These are phyloP conservation scores for Macaca fascicularis DNA, from an alignment of 2,113 vertebrate genomes.

Conservation along the genomic window T2T-MFA8v1.1 NC_088375.1:47762001-47762500, in stretches of 20 bases:
- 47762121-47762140: background rate
- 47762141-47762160: background rate
- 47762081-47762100: background rate
- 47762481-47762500: background rate
- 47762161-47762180: background rate
- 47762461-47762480: background rate
- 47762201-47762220: background rate
- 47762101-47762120: background rate
- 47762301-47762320: background rate
- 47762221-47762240: background rate
- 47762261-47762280: background rate
- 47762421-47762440: background rate
- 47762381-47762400: background rate
- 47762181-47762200: background rate
- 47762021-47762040: background rate
- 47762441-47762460: background rate
- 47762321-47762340: background rate
- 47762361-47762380: background rate
- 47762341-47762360: background rate
- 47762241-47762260: background rate
- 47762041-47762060: background rate
- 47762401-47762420: background rate
- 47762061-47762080: background rate
- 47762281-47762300: background rate
- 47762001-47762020: background rate